Percentiles rank a stretch among this genome's conserved stretches.
phyloP scores from a whole-genome alignment of 2,113 vertebrate species.

The Desmodus rotundus region DNA sequence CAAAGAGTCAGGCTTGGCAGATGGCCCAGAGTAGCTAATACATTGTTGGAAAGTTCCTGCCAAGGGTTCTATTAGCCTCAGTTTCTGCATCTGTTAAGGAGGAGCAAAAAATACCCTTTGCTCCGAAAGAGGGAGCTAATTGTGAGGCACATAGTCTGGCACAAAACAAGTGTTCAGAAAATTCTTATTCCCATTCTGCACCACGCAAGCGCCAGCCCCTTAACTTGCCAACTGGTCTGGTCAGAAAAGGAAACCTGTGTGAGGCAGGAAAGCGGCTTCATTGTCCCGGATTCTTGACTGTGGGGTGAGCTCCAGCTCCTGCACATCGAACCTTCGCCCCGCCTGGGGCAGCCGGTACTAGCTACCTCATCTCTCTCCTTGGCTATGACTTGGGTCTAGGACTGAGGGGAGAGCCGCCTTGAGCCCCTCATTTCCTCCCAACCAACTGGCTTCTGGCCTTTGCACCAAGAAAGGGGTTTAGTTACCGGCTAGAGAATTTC shows the following conservation, averaged over 20 bases:
- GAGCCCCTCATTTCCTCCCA: neutral
- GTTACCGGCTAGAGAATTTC: neutral
- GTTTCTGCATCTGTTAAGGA: slow-evolving; percentile 9
- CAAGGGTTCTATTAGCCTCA: neutral
- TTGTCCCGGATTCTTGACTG: neutral
- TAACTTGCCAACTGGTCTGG: neutral
- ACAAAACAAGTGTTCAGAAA: neutral
- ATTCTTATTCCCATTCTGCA: neutral
- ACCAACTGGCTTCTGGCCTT: neutral
- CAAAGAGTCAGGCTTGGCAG: neutral
- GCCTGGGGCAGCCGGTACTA: neutral
- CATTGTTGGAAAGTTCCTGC: neutral
- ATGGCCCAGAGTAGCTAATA: neutral
- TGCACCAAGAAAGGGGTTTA: neutral
- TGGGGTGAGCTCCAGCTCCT: neutral
- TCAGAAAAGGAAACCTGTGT: neutral
- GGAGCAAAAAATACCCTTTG: neutral
- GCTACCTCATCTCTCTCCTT: neutral
- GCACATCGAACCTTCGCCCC: neutral
- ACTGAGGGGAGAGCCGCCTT: neutral
- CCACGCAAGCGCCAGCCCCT: neutral
- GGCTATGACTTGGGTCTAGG: neutral
- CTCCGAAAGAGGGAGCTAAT: neutral
- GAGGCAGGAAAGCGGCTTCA: neutral
- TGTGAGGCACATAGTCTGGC: neutral